A percentile compares a stretch with the other conserved stretches of the same genome.
Evolutionary conservation across 2,888 invertebrate species (phyloP).

Genomic region (Torymus auratus): DNA sequence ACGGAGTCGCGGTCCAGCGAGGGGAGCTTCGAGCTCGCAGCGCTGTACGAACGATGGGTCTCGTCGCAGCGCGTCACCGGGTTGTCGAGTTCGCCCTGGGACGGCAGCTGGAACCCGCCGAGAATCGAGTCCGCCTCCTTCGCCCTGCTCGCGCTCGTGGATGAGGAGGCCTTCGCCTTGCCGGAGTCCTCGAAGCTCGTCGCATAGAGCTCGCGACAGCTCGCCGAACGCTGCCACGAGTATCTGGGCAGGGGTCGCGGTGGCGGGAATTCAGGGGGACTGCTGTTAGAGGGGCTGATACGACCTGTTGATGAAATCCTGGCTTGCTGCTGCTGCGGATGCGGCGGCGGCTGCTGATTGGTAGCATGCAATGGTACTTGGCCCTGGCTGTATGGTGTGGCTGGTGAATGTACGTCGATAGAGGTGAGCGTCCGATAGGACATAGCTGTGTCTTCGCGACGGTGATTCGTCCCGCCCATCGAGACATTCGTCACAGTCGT

Average conservation of each 20-base stretch:
- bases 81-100: constrained; percentile 80
- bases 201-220: constrained; percentile 89
- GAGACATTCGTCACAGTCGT: constrained; percentile 81
- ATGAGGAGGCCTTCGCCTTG: constrained; percentile 62
- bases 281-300: constrained; percentile 77
- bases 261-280: constrained; percentile 75
- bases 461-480: constrained; percentile 81
- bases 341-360: constrained; percentile 67
- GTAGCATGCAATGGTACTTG: constrained; percentile 74
- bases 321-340: constrained; percentile 66
- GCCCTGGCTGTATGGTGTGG: constrained; percentile 76
- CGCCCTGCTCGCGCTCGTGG: neutral
- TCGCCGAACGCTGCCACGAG: constrained; percentile 88
- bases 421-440: constrained; percentile 80
- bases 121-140: constrained; percentile 60
- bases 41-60: constrained; percentile 81
- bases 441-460: constrained; percentile 81
- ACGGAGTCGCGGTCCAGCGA: constrained; percentile 84
- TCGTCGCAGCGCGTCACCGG: constrained; percentile 87
- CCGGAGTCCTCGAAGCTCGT: constrained; percentile 86
- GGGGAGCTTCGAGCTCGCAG: constrained; percentile 81
- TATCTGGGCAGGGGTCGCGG: constrained; percentile 77
- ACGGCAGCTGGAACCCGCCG: constrained; percentile 71
- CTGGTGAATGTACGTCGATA: constrained; percentile 79
- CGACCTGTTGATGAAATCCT: constrained; percentile 77